Conservation (phyloP, 2,113 vertebrate genomes). For the Mobula birostris region DNA sequence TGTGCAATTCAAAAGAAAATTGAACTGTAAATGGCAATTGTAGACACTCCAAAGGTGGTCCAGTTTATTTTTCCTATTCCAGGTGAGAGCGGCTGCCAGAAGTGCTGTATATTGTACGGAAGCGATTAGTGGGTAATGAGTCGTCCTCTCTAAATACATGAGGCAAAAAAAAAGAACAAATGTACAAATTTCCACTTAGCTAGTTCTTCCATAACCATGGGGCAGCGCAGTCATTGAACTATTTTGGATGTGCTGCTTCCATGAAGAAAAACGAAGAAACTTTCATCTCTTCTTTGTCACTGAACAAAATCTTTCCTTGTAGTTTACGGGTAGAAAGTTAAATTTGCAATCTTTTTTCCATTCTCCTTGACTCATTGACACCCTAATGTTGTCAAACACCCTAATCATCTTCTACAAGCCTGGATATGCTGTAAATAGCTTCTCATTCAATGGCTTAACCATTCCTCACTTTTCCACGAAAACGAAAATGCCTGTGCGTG, state of each 20-base stretch:
- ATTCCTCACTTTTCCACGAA: neutral
- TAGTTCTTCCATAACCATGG: neutral
- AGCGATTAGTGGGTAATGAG: neutral
- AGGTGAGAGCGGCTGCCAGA: neutral
- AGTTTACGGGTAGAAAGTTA: too few species aligned
- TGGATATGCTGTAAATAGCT: neutral
- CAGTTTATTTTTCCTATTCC: neutral
- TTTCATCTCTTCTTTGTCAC: neutral
- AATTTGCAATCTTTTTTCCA: too few species aligned
- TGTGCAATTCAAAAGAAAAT: neutral
- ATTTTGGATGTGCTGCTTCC: neutral
- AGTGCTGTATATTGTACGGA: neutral
- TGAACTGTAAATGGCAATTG: neutral
- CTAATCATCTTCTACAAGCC: neutral
- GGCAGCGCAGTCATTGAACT: neutral
- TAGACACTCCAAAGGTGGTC: neutral
- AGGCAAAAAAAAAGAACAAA: neutral
- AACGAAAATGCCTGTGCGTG: too few species aligned
- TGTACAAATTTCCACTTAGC: neutral
- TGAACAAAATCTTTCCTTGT: neutral
- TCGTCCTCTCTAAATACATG: neutral
- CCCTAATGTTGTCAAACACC: neutral
- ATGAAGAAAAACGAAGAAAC: neutral
- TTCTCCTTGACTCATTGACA: neutral
- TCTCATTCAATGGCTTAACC: neutral